Evolutionary conservation across 2,797 vertebrate species (phyloP).

Genomic region (Hoplostethus mediterraneus): DNA sequence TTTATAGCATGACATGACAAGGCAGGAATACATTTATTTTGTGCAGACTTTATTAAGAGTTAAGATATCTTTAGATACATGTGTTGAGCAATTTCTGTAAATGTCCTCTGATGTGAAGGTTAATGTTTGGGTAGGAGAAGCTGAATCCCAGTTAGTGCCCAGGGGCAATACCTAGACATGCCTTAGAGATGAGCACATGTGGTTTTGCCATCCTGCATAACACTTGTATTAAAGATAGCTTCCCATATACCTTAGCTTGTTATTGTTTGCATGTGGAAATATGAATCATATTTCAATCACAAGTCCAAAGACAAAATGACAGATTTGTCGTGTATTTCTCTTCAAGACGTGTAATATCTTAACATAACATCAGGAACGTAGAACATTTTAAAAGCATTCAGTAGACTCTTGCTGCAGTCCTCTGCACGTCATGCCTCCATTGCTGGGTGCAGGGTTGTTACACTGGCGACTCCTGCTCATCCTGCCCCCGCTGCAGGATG

Average conservation of each 20-base stretch:
- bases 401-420: slow-evolving; percentile 83
- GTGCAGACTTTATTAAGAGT: background rate
- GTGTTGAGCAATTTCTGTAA: slow-evolving; percentile 7
- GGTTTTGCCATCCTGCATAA: background rate
- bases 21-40: slow-evolving; percentile 41
- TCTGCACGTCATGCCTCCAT: slow-evolving; percentile 80
- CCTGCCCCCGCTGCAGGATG: slow-evolving; percentile 79
- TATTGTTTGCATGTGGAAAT: background rate
- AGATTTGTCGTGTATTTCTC: background rate
- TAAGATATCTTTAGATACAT: background rate
- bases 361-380: background rate
- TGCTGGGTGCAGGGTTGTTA: slow-evolving; percentile 86
- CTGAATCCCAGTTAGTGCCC: slow-evolving; percentile 25
- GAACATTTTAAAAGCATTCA: slow-evolving; percentile 61
- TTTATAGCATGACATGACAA: background rate
- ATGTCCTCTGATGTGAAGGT: slow-evolving; percentile 6
- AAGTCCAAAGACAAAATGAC: background rate
- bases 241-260: background rate
- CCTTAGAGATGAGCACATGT: background rate
- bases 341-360: too few species aligned
- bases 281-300: background rate
- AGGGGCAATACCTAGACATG: background rate
- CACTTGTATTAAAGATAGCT: slow-evolving; percentile 7
- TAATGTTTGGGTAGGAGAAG: slow-evolving; percentile 1
- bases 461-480: slow-evolving; percentile 88